Evolutionary conservation across 2,797 vertebrate genomes (phyloP).

Genomic region (Chaenodraco wilsoni): DNA sequence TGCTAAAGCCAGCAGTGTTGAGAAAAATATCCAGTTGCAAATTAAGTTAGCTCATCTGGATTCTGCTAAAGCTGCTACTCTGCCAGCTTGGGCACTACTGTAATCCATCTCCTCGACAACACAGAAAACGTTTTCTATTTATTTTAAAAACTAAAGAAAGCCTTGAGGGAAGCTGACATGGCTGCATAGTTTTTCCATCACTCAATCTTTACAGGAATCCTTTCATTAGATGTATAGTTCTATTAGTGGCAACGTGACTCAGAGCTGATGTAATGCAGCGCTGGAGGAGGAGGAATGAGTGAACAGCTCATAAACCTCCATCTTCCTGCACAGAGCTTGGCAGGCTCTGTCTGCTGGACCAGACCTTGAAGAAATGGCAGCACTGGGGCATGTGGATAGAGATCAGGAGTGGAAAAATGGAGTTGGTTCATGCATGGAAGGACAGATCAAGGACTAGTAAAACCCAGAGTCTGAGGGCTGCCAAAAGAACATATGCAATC

Average conservation of each 20-base stretch:
- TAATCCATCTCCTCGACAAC: constrained; percentile 28
- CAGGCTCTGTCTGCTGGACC: constrained; percentile 49
- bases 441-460: constrained; percentile 45
- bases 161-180: constrained; percentile 35
- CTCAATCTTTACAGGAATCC: constrained; percentile 61
- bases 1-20: not conserved
- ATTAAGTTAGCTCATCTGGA: constrained; percentile 43
- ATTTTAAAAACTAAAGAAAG: constrained; percentile 26
- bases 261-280: constrained; percentile 69
- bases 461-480: constrained; percentile 1
- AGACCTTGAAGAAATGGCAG: constrained; percentile 34
- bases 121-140: constrained; percentile 13
- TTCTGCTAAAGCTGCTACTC: constrained; percentile 32
- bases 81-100: constrained; percentile 20
- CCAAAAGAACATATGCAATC: constrained; percentile 38
- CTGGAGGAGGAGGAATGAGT: constrained; percentile 58
- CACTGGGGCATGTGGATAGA: constrained; percentile 27
- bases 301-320: constrained; percentile 69
- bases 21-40: constrained; percentile 28
- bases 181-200: constrained; percentile 51
- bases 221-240: constrained; percentile 69
- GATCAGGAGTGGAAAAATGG: constrained; percentile 47
- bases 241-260: constrained; percentile 66
- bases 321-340: constrained; percentile 58
- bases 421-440: constrained; percentile 34